These are phyloP conservation scores for Spilarctia lutea DNA, from an alignment of 2,888 invertebrate species.

Conservation along the genomic window DNA sequence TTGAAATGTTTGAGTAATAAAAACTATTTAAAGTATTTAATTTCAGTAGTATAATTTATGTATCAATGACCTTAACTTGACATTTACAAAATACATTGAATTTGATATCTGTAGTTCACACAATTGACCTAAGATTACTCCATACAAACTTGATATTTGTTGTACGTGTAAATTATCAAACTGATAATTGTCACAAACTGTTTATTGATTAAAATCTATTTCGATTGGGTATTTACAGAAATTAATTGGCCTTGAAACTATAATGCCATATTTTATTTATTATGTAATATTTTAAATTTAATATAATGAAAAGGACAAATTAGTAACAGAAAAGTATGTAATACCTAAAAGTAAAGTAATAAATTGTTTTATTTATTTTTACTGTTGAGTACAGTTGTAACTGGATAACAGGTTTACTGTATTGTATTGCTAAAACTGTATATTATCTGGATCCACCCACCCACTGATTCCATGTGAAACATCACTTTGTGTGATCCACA, in stretches of 20 bases:
- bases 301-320: no score
- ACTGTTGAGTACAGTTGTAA: no score
- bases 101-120: neutral
- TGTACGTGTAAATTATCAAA: neutral
- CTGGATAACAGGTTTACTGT: no score
- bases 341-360: no score
- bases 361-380: no score
- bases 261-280: neutral
- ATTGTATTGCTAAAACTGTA: no score
- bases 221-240: neutral
- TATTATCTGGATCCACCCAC: no score
- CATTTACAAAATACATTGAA: conserved; percentile 6
- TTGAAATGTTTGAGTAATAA: neutral
- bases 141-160: neutral
- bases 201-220: neutral
- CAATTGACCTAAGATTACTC: conserved; percentile 6
- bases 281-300: no score
- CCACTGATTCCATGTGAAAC: no score
- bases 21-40: neutral
- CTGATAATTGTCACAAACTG: neutral
- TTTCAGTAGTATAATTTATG: neutral
- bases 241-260: neutral
- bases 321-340: no score
- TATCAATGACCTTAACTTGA: conserved; percentile 15
- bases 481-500: no score